Evolutionary conservation across 2,113 vertebrate genomes (phyloP), one percentile per base, ranked within the genome.

Genomic region (Oplegnathus fasciatus): DNA sequence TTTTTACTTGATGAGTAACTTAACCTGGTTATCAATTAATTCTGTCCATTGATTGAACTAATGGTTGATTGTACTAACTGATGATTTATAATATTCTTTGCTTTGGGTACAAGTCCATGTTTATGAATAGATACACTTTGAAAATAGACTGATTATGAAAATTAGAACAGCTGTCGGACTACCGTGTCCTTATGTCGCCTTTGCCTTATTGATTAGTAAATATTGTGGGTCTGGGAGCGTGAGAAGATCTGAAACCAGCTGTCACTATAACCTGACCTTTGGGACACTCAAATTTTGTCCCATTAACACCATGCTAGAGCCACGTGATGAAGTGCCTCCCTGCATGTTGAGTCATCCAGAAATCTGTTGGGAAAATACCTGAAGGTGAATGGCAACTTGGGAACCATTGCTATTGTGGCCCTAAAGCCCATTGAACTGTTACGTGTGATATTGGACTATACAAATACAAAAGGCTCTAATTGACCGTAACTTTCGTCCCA

Each of bases 271-370:
- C 71, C 5, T 37, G 83, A 86, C 57, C 44, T 80, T 65, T 37
- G 60, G 20, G 34, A 40, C 14, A 2, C 7, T 79, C 46, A 48
- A 1, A 73, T 85, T n/a, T 34, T 26, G 20, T 78, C 74, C 61
- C 54, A 32, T 87, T 85, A 86, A 68, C 83, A 75, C 74, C 50
- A 15, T 15, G 60, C 65, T 15, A 15, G 9, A 57, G 75, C 60
- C 22, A 18, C 9, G 4, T 24, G 58, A 72, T 5, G 9, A 22
- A 44, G 22, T 32, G 40, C 54, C 54, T n/a, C 37, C 57, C 20
- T 40, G 60, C 52, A 6, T 44, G 34, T 54, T 6, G 17, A 65
- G 48, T 37, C 55, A 44, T 14, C 4, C 9, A 57, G 10, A 48
- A 48, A 46, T 75, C 28, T 37, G 22, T 4, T 8, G 18, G 57